Evolutionary conservation across 2,888 invertebrate species (phyloP).

Genomic region (Erynnis tages): DNA sequence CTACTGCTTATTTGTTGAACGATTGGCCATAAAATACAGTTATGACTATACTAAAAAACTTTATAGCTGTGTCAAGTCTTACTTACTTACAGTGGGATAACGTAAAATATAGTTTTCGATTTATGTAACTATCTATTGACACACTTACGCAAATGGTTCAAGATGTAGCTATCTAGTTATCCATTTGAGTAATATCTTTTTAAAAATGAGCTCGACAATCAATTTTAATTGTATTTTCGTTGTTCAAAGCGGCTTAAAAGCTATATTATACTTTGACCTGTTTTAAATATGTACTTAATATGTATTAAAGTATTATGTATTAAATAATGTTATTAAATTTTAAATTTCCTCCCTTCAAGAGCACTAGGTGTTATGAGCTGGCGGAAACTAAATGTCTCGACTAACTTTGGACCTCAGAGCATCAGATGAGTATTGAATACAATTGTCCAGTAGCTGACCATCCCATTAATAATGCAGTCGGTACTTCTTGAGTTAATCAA

Average conservation of each 20-base stretch:
- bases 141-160: conserved; percentile 16
- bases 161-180: conserved; percentile 4
- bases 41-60: conserved; percentile 1
- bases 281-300: too few species aligned
- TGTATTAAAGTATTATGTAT: too few species aligned
- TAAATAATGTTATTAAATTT: too few species aligned
- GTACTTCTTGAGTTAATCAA: conserved; percentile 13
- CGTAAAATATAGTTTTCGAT: conserved; percentile 6
- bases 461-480: not conserved
- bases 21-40: not conserved
- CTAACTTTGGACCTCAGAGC: too few species aligned
- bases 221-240: too few species aligned
- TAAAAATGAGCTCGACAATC: not conserved
- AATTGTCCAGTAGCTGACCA: too few species aligned
- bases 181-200: not conserved
- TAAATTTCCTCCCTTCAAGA: too few species aligned
- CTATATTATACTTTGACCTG: too few species aligned
- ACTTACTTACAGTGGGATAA: conserved; percentile 6
- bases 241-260: too few species aligned
- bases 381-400: too few species aligned
- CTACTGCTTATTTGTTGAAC: not conserved
- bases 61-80: conserved; percentile 14
- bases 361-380: too few species aligned
- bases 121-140: conserved; percentile 9
- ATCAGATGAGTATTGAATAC: too few species aligned